Evolutionary conservation across 2,888 invertebrate genomes (phyloP).

Genomic region (Pandemis heparana): DNA sequence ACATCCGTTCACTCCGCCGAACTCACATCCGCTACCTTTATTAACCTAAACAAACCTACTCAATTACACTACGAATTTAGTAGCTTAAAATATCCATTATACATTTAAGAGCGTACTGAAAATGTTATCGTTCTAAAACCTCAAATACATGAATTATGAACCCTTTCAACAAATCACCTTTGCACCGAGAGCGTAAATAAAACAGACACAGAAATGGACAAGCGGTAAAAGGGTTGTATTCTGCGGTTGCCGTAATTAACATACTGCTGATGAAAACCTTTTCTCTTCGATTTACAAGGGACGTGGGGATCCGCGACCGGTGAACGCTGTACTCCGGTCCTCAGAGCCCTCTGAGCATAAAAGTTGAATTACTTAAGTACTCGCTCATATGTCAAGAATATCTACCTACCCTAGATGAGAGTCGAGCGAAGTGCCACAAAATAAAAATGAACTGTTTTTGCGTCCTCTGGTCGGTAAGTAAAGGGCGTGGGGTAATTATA

Average conservation of each 20-base stretch:
- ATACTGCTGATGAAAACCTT: slow-evolving; percentile 64
- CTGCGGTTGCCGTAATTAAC: slow-evolving; percentile 67
- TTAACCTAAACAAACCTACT: background rate
- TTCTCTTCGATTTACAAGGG: slow-evolving; percentile 66
- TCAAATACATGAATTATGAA: slow-evolving; percentile 34
- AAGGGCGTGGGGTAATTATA: too few species aligned
- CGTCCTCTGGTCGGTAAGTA: too few species aligned
- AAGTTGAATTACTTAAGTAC: slow-evolving; percentile 25
- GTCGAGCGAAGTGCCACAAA: too few species aligned
- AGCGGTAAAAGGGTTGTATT: slow-evolving; percentile 68
- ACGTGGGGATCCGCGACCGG: slow-evolving; percentile 56
- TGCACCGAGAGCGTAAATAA: slow-evolving; percentile 54
- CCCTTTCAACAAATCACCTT: slow-evolving; percentile 54
- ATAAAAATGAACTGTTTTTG: too few species aligned
- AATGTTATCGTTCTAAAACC: slow-evolving; percentile 11
- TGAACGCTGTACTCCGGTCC: slow-evolving; percentile 47
- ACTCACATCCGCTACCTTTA: slow-evolving; percentile 26
- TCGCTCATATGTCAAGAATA: background rate
- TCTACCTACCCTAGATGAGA: too few species aligned
- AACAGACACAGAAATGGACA: slow-evolving; percentile 57
- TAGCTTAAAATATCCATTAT: background rate
- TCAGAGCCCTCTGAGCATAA: background rate
- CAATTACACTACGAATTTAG: slow-evolving; percentile 1
- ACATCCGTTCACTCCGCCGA: slow-evolving; percentile 27
- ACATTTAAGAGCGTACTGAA: background rate